These are phyloP conservation scores for Chrysochloris asiatica DNA, from an alignment of 2,113 vertebrate genomes.

Conservation along the genomic window DNA sequence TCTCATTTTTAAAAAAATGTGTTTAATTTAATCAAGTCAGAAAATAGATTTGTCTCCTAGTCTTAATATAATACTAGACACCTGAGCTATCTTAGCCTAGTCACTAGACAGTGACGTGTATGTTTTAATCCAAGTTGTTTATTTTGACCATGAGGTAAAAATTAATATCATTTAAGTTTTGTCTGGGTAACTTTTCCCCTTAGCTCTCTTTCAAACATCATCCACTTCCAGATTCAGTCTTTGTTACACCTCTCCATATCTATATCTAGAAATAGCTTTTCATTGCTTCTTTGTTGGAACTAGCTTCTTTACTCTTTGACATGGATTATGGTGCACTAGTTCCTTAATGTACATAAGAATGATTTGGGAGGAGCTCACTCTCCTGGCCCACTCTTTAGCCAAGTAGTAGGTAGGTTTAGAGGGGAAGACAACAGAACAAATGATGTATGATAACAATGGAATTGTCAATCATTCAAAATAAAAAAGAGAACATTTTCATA, in stretches of 20 bases:
- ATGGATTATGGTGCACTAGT: background rate
- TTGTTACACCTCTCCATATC: background rate
- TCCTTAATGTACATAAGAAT: background rate
- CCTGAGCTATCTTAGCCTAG: conserved; percentile 29
- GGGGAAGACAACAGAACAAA: too few species aligned
- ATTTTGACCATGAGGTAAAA: conserved; percentile 48
- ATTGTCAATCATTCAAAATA: too few species aligned
- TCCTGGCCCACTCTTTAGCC: too few species aligned
- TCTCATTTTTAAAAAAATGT: background rate
- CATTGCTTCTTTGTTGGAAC: background rate
- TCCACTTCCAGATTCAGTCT: background rate
- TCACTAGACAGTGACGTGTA: background rate
- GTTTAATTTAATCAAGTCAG: conserved; percentile 53
- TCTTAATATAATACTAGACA: conserved; percentile 20
- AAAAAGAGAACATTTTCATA: too few species aligned
- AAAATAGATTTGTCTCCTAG: conserved; percentile 35
- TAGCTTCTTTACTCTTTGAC: background rate
- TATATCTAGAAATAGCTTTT: background rate
- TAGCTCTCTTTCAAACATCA: background rate
- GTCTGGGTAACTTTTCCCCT: background rate
- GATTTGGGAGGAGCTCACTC: too few species aligned
- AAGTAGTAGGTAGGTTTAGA: too few species aligned
- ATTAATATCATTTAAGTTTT: background rate
- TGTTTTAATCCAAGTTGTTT: conserved; percentile 37
- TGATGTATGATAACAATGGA: too few species aligned